A percentile compares a stretch with the other conserved stretches of the same genome.
phyloP scores from a whole-genome alignment of 2,888 invertebrate species.

The Apodemia zela region DNA sequence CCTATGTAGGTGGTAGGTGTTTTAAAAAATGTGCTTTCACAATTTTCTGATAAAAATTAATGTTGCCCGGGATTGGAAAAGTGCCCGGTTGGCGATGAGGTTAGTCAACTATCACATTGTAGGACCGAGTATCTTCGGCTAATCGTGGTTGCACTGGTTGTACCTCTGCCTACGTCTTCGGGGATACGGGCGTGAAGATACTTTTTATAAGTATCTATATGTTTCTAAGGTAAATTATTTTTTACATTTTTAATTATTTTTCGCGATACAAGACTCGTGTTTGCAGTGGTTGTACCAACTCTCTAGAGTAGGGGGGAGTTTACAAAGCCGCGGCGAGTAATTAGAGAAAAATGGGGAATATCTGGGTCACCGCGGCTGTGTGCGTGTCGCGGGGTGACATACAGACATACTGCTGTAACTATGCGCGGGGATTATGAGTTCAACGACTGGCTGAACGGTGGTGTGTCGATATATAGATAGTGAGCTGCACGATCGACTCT shows the following conservation, averaged over 20 bases:
- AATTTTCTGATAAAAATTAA: no score
- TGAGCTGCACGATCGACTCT: not conserved
- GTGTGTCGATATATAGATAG: not conserved
- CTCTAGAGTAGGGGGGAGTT: conserved; percentile 47
- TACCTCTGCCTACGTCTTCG: no score
- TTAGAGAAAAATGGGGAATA: conserved; percentile 76
- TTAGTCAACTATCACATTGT: no score
- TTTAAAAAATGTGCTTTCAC: no score
- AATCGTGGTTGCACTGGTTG: no score
- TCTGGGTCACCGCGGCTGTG: conserved; percentile 64
- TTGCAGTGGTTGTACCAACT: conserved; percentile 31
- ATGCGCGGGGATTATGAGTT: conserved; percentile 29
- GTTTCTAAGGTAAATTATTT: no score
- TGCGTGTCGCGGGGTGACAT: conserved; percentile 38
- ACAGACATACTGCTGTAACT: conserved; percentile 15
- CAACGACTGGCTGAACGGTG: conserved; percentile 31
- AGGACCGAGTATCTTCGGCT: no score
- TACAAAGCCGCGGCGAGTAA: conserved; percentile 72
- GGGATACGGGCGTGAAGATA: no score
- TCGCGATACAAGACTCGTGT: conserved; percentile 23
- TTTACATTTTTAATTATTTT: conserved; percentile 24
- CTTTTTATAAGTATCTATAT: no score
- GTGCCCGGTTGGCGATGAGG: no score
- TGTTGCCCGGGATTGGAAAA: no score
- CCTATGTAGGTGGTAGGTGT: no score